phyloP scores from a whole-genome alignment of 2,113 vertebrate species.

The Agapornis roseicollis region DNA sequence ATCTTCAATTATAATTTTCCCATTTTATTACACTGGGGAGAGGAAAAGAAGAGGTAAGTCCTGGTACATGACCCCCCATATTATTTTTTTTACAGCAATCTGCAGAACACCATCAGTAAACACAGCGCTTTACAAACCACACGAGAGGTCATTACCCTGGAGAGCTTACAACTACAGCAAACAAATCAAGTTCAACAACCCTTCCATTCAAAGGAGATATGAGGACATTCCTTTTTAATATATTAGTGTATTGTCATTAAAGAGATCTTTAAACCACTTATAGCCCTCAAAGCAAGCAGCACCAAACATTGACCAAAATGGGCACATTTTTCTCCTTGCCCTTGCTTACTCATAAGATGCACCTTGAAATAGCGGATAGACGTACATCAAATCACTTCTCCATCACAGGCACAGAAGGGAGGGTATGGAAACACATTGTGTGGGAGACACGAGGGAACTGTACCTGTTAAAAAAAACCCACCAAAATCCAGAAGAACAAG shows the following conservation, averaged over 20 bases:
- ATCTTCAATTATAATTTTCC: background rate
- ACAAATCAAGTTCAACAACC: background rate
- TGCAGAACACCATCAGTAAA: conserved; percentile 10
- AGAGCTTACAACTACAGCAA: background rate
- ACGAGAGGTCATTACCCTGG: background rate
- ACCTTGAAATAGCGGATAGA: background rate
- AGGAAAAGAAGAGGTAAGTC: background rate
- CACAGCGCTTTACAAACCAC: background rate
- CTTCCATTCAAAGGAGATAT: background rate
- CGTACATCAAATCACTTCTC: background rate
- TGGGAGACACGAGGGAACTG: background rate
- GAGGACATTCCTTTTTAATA: background rate
- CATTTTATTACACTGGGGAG: background rate
- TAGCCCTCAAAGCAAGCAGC: background rate
- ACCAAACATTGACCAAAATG: background rate
- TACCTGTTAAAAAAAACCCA: rapidly evolving
- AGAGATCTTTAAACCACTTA: background rate
- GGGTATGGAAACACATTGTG: background rate
- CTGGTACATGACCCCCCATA: background rate
- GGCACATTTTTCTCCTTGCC: background rate
- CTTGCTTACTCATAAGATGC: background rate
- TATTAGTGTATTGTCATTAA: background rate
- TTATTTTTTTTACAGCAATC: background rate
- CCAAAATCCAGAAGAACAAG: background rate
- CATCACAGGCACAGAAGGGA: background rate